These are phyloP conservation scores for Sympetrum striolatum DNA, from an alignment of 2,888 invertebrate genomes.

Conservation along the genomic window DNA sequence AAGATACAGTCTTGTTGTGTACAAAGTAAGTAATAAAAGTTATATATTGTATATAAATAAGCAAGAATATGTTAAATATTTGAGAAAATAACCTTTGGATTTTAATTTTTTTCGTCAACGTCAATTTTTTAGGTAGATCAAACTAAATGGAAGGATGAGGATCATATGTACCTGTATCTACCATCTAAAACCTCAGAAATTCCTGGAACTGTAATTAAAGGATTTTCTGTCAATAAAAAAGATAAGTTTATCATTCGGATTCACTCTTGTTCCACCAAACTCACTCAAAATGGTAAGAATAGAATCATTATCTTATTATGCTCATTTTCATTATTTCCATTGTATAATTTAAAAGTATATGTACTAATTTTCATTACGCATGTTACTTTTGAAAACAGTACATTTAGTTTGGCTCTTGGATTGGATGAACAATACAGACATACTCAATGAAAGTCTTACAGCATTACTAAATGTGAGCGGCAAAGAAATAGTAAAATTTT, in stretches of 20 bases:
- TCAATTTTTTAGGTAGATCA: constrained; percentile 60
- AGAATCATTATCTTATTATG: neutral
- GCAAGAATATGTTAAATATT: neutral
- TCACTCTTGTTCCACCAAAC: constrained; percentile 88
- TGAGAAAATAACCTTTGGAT: neutral
- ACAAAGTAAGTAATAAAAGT: constrained; percentile 63
- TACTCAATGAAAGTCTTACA: constrained; percentile 74
- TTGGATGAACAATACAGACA: constrained; percentile 80
- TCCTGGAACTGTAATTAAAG: constrained; percentile 63
- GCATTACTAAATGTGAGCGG: constrained; percentile 84
- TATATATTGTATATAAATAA: neutral
- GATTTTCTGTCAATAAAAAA: constrained; percentile 69
- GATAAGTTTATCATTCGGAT: constrained; percentile 82
- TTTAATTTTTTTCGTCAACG: neutral
- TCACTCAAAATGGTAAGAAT: constrained; percentile 83
- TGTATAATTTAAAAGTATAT: neutral
- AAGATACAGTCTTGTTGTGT: constrained; percentile 81
- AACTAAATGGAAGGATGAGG: constrained; percentile 71
- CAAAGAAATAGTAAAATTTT: constrained; percentile 95
- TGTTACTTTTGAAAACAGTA: constrained; percentile 64
- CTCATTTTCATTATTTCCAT: neutral
- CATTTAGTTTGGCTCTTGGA: constrained; percentile 88
- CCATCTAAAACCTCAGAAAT: constrained; percentile 69
- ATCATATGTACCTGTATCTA: constrained; percentile 68
- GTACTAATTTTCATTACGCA: neutral